A percentile compares a stretch with the other conserved stretches of the same genome.
These are phyloP conservation scores for Aotus griseimembra DNA, from an alignment of 2,797 vertebrate species.

Conservation along the genomic window DNA sequence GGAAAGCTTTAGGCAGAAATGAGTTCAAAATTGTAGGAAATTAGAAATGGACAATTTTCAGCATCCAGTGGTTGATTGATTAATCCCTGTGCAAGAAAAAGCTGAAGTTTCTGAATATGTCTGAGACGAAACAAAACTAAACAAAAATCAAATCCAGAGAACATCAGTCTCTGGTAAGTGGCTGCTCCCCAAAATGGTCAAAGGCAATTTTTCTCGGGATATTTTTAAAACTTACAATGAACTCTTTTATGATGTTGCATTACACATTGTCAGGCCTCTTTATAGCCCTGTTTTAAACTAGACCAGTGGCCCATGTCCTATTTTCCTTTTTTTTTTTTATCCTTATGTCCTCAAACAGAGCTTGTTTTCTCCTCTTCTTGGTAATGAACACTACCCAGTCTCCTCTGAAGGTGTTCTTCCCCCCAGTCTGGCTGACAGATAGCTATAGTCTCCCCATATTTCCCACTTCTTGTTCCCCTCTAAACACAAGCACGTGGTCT, in stretches of 20 bases:
- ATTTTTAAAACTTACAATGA: background rate
- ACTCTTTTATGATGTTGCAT: background rate
- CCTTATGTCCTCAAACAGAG: background rate
- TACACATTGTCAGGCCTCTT: background rate
- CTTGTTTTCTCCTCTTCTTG: background rate
- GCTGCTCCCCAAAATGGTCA: background rate
- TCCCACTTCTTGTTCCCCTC: background rate
- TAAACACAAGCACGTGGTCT: background rate
- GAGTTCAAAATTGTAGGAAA: background rate
- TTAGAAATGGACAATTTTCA: background rate
- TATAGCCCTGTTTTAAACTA: background rate
- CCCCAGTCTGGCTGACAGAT: no score
- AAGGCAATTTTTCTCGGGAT: background rate
- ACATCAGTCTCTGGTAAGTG: background rate
- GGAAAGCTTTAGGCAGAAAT: background rate
- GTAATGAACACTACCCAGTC: background rate
- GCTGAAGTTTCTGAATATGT: background rate
- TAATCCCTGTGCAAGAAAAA: background rate
- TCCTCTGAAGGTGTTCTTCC: background rate
- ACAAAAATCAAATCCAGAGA: background rate
- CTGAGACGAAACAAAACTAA: background rate
- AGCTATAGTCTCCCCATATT: background rate
- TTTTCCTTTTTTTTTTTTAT: background rate
- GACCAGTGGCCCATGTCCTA: background rate
- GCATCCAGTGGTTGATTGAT: background rate